These are phyloP conservation scores for Allophyes oxyacanthae DNA, from an alignment of 2,888 invertebrate genomes.

Conservation along the genomic window DNA sequence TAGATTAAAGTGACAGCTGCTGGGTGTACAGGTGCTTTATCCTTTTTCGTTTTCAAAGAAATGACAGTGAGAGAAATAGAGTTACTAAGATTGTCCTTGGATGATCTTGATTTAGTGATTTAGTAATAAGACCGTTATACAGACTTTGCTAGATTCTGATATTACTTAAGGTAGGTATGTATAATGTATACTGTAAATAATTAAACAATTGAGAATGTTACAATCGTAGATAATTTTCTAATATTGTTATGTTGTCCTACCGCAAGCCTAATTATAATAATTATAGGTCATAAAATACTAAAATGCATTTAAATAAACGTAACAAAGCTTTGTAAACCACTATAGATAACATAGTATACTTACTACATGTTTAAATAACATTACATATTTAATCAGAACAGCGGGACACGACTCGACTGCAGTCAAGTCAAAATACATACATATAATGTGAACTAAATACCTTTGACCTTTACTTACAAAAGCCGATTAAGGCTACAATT, in stretches of 20 bases:
- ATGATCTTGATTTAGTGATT: too few species aligned
- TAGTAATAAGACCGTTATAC: too few species aligned
- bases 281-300: slow-evolving; percentile 5
- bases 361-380: slow-evolving; percentile 23
- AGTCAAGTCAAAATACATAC: slow-evolving; percentile 67
- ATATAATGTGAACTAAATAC: slow-evolving; percentile 71
- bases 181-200: too few species aligned
- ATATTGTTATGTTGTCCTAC: not conserved
- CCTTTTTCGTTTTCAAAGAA: too few species aligned
- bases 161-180: too few species aligned
- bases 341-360: slow-evolving; percentile 8
- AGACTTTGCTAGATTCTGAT: too few species aligned
- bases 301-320: slow-evolving; percentile 11
- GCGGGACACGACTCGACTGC: slow-evolving; percentile 66
- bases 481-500: slow-evolving; percentile 56
- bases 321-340: not conserved
- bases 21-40: too few species aligned
- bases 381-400: slow-evolving; percentile 55
- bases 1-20: too few species aligned
- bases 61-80: too few species aligned
- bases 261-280: slow-evolving; percentile 7
- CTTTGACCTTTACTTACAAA: slow-evolving; percentile 71
- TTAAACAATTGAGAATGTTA: too few species aligned
- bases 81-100: too few species aligned
- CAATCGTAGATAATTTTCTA: too few species aligned